Evolutionary conservation across 2,797 vertebrate genomes (phyloP), one percentile per base, ranked within the genome.

Genomic region (Cuculus canorus): DNA sequence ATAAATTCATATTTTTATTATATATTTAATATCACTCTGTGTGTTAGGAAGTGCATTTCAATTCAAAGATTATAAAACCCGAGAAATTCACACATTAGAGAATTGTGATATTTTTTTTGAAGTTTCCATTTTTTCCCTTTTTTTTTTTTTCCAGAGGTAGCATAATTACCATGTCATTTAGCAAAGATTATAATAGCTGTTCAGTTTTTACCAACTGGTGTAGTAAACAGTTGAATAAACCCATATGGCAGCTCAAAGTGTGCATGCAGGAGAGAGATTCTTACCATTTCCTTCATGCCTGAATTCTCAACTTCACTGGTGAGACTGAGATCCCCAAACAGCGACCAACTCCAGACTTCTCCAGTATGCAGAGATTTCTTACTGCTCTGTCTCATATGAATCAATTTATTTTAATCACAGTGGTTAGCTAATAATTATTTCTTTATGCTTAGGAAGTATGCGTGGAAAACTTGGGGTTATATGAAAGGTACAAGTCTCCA

Each of bases 211-310:
- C 92, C 33, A 87, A 96, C 91, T 96, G 93, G 90, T 94, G 82
- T 95, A 96, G 94, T 97, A 96, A 96, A 96, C 95, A 96, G 89
- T 96, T 96, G 94, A 95, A 97, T 95, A 97, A 96, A 96, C 88
- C 95, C 91, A 95, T 96, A 97, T 96, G 87, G 94, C 93, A 95
- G 59, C 94, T 96, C 71, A 56, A 89, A 96, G 92, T 64, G 22
- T 94, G 79, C 77, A 28, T 41, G 47, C 90, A 88, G 65, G 84
- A 92, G 87, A 82, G 73, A 25, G 48, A 90, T 83, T 94, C 77
- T 94, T 92, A 86, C 90, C 82, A 50, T 73, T 96, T 93, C 86
- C 76, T 96, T 95, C 68, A 61, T 94, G 75, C 90, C 90, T 95
- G 86, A 86, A 59, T 90, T 92, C 89, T 64, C 81, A 86, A 1